phyloP scores from a whole-genome alignment of 2,888 invertebrate species.

The Zelleria hepariella region DNA sequence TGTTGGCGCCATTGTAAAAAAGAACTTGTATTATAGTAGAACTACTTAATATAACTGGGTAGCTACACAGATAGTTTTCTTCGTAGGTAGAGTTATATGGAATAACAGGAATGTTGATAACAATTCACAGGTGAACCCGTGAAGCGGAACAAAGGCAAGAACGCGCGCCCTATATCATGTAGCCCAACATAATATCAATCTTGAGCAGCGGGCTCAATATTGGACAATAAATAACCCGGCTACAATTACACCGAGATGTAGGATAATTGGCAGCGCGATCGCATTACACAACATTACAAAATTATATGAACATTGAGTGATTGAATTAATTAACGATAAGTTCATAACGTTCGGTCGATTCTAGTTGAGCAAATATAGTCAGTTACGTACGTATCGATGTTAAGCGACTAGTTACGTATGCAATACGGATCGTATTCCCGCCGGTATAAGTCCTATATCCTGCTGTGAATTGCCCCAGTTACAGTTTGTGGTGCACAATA shows the following conservation, averaged over 20 bases:
- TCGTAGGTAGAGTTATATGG: constrained; percentile 36
- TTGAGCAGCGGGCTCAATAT: neutral
- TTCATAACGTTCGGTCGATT: neutral
- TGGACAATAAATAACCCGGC: neutral
- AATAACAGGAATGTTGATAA: constrained; percentile 47
- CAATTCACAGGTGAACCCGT: constrained; percentile 40
- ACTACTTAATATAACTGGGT: too few relatives aligned
- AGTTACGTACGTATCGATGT: neutral
- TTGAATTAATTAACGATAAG: neutral
- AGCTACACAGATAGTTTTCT: too few relatives aligned
- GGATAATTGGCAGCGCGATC: neutral
- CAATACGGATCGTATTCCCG: neutral
- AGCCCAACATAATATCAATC: neutral
- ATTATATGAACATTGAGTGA: neutral
- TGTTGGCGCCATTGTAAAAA: neutral
- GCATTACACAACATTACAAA: neutral
- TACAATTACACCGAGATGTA: neutral
- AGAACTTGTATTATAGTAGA: neutral
- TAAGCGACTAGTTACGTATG: neutral
- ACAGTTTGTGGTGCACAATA: constrained; percentile 44
- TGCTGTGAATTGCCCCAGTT: constrained; percentile 35
- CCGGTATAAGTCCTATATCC: constrained; percentile 21
- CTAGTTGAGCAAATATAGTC: too few relatives aligned
- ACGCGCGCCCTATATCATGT: constrained; percentile 43
- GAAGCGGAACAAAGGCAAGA: constrained; percentile 44